Evolutionary conservation across 2,888 invertebrate genomes (phyloP), one percentile per base, ranked within the genome.

Genomic region (Rhynchonema sp.): DNA sequence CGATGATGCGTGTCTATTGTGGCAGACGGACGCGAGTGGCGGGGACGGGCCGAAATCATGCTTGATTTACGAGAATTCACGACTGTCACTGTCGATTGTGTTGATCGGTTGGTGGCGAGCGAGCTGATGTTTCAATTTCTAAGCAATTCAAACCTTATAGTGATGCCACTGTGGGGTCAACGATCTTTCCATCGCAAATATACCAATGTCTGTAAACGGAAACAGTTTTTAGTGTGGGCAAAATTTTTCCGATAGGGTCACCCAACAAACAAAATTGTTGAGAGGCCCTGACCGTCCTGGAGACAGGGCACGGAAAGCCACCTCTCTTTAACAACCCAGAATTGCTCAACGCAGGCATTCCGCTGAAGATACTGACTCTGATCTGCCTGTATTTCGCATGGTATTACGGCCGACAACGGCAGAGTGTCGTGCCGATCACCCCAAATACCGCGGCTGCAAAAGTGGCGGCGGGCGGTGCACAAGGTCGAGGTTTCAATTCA

Each of bases 1-100:
- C 26, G 62, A 62, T 29, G 22, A 13, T 3, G 38, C 56, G 28
- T 62, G 62, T 30, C 2, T 57, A 1, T 26, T 57, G 52, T 60
- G 60, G 62, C 20, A 22, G 9, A 28, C 9, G 3, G 25, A 52
- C 52, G 28, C 27, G 28, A 20, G 27, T 20, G 22, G 23, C 49
- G 20, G n/a, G n/a, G n/a, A n/a, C n/a, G n/a, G n/a, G n/a, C n/a
- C n/a, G n/a, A n/a, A n/a, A n/a, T n/a, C n/a, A n/a, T n/a, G n/a
- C n/a, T n/a, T n/a, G n/a, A n/a, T 26, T 9, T 54, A 54, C 28
- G 28, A 54, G 27, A 54, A 54, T 23, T 6, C 3, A 26, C 27
- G 28, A 6, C 17, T 54, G 27, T 26, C 54, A 2, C 9, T 22
- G 2, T 3, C 27, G 9, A 54, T 54, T 27, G 27, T 49, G n/a